Evolutionary conservation across 2,888 invertebrate genomes (phyloP), one percentile per base, ranked within the genome.

Genomic region (Saturnia japonica): DNA sequence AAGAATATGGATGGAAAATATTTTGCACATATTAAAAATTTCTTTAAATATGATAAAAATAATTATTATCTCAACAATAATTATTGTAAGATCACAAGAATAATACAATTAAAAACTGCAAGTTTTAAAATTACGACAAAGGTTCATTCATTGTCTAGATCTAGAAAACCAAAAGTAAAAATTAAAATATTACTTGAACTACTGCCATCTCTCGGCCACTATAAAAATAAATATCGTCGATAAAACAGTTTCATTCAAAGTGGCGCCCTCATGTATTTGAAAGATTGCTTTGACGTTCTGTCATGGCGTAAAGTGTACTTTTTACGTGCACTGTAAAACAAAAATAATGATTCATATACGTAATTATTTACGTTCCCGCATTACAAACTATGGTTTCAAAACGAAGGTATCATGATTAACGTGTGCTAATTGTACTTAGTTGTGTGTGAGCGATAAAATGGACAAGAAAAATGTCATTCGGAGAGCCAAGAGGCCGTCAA

Each of bases 381-480:
- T 80, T 82, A 86, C 85, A 86, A 91, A 87, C 82, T 85, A 80
- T 81, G 84, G 84, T 85, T 88, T 85, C 80, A 85, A 86, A 82
- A 88, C 86, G 73, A 92, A 92, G 89, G 85, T 93, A 91, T 93
- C 93, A 92, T 93, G 93, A 92, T 91, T 82, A 86, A 84, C 75
- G 89, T 89, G 88, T 87, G 81, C 77, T 81, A 84, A 80, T 84
- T 78, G 77, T 81, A 81, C 80, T 85, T 83, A 86, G 83, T 80
- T 76, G 85, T 85, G 82, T 86, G 87, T 88, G 87, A 82, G 84
- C 80, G 83, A 88, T 88, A 93, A 89, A 94, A 97, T 96, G 96
- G 96, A 96, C 95, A 97, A 97, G 94, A 97, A 96, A 94, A 96
- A 96, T 94, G 96, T 96, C 82, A 96, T 96, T 87, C 95, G 96